phyloP scores from a whole-genome alignment of 1,140 invertebrate genomes.

The Sinonovacula constricta region DNA sequence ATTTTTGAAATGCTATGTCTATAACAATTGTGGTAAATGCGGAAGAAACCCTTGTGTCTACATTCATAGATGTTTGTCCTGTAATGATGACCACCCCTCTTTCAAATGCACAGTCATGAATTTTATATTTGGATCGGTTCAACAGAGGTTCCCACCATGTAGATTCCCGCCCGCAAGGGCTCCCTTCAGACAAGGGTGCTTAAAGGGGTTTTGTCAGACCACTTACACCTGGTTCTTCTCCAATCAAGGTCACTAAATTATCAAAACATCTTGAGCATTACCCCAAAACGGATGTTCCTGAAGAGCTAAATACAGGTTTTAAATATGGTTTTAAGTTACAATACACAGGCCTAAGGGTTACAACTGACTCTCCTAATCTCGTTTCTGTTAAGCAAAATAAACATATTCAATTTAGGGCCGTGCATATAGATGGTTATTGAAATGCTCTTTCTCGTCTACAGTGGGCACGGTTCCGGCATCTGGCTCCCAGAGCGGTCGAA shows the following conservation, averaged over 20 bases:
- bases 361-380: neutral
- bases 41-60: no score
- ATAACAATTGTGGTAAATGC: neutral
- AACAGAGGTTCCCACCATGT: neutral
- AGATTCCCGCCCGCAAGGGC: neutral
- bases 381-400: no score
- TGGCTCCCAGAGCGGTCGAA: no score
- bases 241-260: neutral
- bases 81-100: neutral
- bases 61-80: neutral
- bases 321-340: neutral
- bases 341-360: neutral
- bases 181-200: neutral
- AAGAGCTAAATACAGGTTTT: neutral
- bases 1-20: neutral
- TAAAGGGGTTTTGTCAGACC: neutral
- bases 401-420: slow-evolving; percentile 29
- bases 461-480: slow-evolving; percentile 23
- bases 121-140: no score
- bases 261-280: neutral
- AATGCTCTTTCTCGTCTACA: slow-evolving; percentile 45
- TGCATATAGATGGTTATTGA: slow-evolving; percentile 8
- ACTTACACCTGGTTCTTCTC: neutral
- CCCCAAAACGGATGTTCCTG: neutral
- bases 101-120: neutral